Evolutionary conservation across 2,888 invertebrate species (phyloP), one percentile per base, ranked within the genome.

Genomic region (Aelia acuminata): DNA sequence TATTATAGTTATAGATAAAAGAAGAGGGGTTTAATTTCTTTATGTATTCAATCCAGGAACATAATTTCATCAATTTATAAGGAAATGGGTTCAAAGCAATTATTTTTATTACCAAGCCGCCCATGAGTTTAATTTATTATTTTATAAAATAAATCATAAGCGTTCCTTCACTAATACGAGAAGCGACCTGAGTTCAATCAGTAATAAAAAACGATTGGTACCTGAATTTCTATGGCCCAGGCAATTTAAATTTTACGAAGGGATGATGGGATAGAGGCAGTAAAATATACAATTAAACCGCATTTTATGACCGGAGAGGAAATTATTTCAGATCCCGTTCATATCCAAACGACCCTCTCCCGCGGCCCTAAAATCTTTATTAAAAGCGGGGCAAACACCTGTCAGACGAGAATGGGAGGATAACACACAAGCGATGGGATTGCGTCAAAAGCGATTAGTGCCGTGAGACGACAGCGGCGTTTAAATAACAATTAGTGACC

Each of bases 221-320:
- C 63, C 63, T 63, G 18, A 63, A 63, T 63, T 80, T 80, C 39
- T 80, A 80, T 35, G 80, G 80, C 80, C 0, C 13, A 22, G 80
- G 80, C 80, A 39, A 80, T 43, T 80, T 18, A 43, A 80, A 80
- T 80, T 43, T 43, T 43, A 80, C 80, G 43, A 80, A 80, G 80
- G 43, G 80, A 43, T 80, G 80, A 80, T 63, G 63, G 63, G 63
- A 63, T 63, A 31, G 31, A 11, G 22, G 63, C 80, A 80, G 13
- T 80, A 80, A 80, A 80, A 43, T 80, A n/a, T 31, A 80, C 43
- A 80, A 80, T 80, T 80, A 80, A 80, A 80, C 80, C 80, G 80
- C 39, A 80, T 80, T 80, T 80, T 80, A 80, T 80, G 39, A n/a
- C 22, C 43, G 22, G 10, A 11, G n/a, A 43, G 39, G 80, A 43